Conservation (phyloP, 2,888 invertebrate genomes). For the Hermaeophaga mercurialis region DNA sequence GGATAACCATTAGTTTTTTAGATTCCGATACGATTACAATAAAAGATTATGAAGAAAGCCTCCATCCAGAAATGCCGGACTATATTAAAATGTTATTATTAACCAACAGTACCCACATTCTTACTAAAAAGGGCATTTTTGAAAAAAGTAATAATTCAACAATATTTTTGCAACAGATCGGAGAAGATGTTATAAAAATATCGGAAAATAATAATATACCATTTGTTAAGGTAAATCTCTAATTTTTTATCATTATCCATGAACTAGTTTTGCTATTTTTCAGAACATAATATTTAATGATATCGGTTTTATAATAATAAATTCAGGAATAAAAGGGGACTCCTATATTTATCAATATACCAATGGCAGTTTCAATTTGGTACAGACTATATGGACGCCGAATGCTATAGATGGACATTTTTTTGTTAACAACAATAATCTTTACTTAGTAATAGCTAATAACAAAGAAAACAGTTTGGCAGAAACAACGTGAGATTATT, state of each 20-base stretch:
- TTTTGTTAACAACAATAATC: slow-evolving; percentile 41
- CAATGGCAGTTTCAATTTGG: slow-evolving; percentile 12
- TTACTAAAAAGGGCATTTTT: slow-evolving; percentile 28
- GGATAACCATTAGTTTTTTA: not conserved
- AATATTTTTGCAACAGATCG: slow-evolving; percentile 11
- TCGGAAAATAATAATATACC: slow-evolving; percentile 12
- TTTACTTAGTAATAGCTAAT: slow-evolving; percentile 43
- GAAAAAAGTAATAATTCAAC: slow-evolving; percentile 11
- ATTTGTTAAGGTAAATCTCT: slow-evolving; percentile 17
- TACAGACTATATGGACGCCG: slow-evolving; percentile 39
- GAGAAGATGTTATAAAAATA: slow-evolving; percentile 3
- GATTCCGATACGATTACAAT: slow-evolving; percentile 5
- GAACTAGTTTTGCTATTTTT: slow-evolving; percentile 10
- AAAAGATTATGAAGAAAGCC: slow-evolving; percentile 9
- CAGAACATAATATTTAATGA: slow-evolving; percentile 27
- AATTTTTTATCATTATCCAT: not conserved
- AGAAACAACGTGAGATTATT: slow-evolving; percentile 40
- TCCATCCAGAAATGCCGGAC: not conserved
- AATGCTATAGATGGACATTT: slow-evolving; percentile 43
- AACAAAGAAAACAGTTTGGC: slow-evolving; percentile 38
- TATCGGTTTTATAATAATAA: slow-evolving; percentile 27
- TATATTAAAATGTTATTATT: slow-evolving; percentile 12
- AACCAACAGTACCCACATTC: slow-evolving; percentile 29
- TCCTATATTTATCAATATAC: slow-evolving; percentile 25
- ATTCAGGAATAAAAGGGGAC: slow-evolving; percentile 19